Base-by-base conservation (phyloP, 2,888 invertebrate genomes). In the Idaea aversata region DNA sequence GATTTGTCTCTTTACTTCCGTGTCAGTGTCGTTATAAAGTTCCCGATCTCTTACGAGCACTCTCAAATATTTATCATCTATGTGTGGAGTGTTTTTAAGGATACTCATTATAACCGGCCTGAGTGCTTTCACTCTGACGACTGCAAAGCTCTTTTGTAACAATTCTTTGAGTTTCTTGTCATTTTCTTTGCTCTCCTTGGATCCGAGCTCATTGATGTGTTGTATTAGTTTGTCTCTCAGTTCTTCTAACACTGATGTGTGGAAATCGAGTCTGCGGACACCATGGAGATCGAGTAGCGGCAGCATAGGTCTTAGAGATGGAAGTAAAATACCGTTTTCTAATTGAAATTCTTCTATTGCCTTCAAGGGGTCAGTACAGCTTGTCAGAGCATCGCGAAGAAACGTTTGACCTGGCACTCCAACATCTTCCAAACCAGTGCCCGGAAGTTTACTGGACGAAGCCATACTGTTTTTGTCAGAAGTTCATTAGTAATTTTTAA, bases 261-360 rank as follows among this genome's bases (percentile, higher is more conserved):
- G 99, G 87, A 99, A 99, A 86, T 99, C 99, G 15, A 98, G 91
- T 64, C 99, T 94, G 34, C 97, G 95, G 0, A 99, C 97, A 4
- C 97, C 98, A 83, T 99, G 99, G 34, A 99, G 94, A 88, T 99
- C 99, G 10, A 99, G 93, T 15, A 99, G 91, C 0, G 99, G 99
- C 69, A 99, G 87, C 96, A 99, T 99, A 15, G 99, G 98, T 62
- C 98, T 94, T 62, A 99, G 88, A 0, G 99, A 99, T 0, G 99
- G 98, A 61, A 99, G 89, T 65, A 98, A 90, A 77, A 99, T 97
- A 58, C 98, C 98, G 94, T 98, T 98, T 88, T 98, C 97, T 61
- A 97, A 93, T 95, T 99, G 98, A 93, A 99, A 99, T 87, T 99
- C 98, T 93, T 99, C 98, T 72, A 99, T 99, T n/a, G 99, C 99